A percentile compares a stretch with the other conserved stretches of the same genome.
Evolutionary conservation across 2,113 vertebrate genomes (phyloP).

Genomic region (Tetraodon nigroviridis): DNA sequence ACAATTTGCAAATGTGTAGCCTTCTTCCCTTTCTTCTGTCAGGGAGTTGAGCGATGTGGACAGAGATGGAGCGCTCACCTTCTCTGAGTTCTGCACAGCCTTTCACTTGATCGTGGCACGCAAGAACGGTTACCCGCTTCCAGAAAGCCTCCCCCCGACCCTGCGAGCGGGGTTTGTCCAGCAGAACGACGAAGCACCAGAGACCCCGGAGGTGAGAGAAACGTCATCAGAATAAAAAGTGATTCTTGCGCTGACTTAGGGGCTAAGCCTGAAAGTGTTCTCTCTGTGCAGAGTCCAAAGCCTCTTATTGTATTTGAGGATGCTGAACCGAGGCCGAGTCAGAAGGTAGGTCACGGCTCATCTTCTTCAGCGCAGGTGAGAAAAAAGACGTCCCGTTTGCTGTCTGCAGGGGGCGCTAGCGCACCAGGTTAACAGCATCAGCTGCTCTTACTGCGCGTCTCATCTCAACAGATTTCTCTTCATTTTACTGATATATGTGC

Average conservation of each 20-base stretch:
- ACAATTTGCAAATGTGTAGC: background rate
- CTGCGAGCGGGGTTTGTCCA: constrained; percentile 72
- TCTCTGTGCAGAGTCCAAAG: constrained; percentile 53
- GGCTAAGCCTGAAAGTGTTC: too few relatives aligned
- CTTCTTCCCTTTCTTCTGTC: background rate
- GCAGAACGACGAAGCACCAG: constrained; percentile 52
- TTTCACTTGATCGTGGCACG: constrained; percentile 95
- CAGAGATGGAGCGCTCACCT: constrained; percentile 85
- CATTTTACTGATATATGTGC: background rate
- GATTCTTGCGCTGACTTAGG: background rate
- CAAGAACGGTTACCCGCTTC: constrained; percentile 91
- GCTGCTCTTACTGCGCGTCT: too few relatives aligned
- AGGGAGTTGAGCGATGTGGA: constrained; percentile 96
- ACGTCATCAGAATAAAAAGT: background rate
- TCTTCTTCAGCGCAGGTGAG: background rate
- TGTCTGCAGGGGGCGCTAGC: constrained; percentile 42
- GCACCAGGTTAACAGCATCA: background rate
- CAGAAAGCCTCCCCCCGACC: constrained; percentile 82
- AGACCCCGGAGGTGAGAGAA: constrained; percentile 45
- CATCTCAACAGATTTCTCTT: background rate
- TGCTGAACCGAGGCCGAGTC: constrained; percentile 23
- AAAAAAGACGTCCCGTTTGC: background rate
- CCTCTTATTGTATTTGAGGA: constrained; percentile 72
- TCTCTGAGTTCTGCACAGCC: constrained; percentile 89
- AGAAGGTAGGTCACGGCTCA: constrained; percentile 40